A percentile compares a stretch with the other conserved stretches of the same genome.
Evolutionary conservation across 1,140 invertebrate species (phyloP).

Genomic region (Bactericera cockerelli): DNA sequence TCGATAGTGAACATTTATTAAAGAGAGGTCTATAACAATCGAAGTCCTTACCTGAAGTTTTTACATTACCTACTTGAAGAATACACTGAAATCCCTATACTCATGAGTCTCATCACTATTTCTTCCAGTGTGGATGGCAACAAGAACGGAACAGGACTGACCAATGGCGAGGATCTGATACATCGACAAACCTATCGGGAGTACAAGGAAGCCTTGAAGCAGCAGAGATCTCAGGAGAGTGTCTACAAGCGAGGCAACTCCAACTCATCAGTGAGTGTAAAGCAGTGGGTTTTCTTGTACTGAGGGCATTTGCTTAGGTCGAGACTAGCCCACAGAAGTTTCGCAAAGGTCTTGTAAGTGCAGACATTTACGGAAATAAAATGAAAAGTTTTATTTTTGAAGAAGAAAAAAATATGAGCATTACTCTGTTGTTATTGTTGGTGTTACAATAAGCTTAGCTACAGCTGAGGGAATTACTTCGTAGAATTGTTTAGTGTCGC

Average conservation of each 20-base stretch:
- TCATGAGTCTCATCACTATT: no score
- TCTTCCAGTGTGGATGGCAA: not conserved
- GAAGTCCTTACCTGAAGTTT: no score
- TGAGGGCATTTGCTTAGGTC: slow-evolving; percentile 10
- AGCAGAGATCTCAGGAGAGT: slow-evolving; percentile 59
- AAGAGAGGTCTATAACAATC: no score
- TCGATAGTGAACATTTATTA: no score
- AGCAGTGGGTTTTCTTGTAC: slow-evolving; percentile 4
- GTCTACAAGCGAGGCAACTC: slow-evolving; percentile 36
- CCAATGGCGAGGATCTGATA: not conserved
- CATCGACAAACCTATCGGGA: slow-evolving; percentile 36
- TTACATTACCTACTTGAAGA: no score
- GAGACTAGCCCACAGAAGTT: slow-evolving; percentile 6
- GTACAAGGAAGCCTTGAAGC: slow-evolving; percentile 72
- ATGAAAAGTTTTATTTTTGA: not conserved
- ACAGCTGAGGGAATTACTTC: no score
- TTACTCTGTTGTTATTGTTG: no score
- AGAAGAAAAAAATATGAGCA: no score
- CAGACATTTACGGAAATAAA: not conserved
- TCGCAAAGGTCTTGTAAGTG: not conserved
- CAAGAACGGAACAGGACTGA: not conserved
- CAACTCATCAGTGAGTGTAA: not conserved
- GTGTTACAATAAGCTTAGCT: no score
- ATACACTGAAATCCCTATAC: no score
- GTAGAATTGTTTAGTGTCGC: no score